Evolutionary conservation across 2,797 vertebrate species (phyloP).

Genomic region (Xiphophorus birchmanni): DNA sequence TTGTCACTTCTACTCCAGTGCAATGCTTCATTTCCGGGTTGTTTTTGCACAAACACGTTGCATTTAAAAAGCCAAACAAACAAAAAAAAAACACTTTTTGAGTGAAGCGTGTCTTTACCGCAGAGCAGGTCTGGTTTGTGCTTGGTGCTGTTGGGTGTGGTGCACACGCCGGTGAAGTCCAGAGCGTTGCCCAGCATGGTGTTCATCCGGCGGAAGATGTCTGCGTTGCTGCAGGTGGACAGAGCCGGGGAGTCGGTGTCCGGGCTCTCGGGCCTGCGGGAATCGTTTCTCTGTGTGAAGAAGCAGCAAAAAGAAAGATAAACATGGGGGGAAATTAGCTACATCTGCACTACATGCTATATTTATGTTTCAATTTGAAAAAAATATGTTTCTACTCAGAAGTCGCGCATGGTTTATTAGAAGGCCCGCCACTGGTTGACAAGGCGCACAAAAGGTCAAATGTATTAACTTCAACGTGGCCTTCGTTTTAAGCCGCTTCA

Average conservation of each 20-base stretch:
- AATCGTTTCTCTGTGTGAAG: conserved; percentile 73
- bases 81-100: neutral
- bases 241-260: conserved; percentile 88
- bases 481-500: neutral
- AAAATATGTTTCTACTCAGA: too few relatives aligned
- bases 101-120: conserved; percentile 77
- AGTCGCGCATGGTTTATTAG: neutral
- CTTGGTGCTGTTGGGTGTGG: conserved; percentile 86
- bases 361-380: neutral
- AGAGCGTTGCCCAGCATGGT: conserved; percentile 95
- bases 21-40: neutral
- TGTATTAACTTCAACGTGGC: neutral
- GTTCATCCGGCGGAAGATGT: conserved; percentile 96
- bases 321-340: neutral
- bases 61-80: neutral
- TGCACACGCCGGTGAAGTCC: conserved; percentile 95
- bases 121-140: conserved; percentile 83
- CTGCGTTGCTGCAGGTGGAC: conserved; percentile 95
- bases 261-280: conserved; percentile 86
- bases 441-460: conserved; percentile 3
- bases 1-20: neutral
- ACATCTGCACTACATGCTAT: neutral
- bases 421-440: neutral
- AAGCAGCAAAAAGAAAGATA: neutral
- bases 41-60: neutral